Evolutionary conservation across 2,888 invertebrate species (phyloP).

Genomic region (Thera obeliscata): DNA sequence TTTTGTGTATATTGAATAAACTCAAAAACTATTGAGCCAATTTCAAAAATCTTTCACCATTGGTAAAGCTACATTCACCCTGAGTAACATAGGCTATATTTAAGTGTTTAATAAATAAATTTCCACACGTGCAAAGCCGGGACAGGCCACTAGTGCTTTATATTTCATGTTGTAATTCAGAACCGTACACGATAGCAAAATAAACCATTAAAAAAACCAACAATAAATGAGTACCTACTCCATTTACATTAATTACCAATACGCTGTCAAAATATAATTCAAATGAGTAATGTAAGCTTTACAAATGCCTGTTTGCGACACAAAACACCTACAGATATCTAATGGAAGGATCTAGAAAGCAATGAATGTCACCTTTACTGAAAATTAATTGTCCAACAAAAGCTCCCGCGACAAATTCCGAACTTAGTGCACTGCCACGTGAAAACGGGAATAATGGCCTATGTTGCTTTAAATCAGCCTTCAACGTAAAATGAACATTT

Average conservation of each 20-base stretch:
- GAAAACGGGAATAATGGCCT: constrained; percentile 40
- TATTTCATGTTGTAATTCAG: background rate
- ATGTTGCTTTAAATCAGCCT: constrained; percentile 16
- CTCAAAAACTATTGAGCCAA: no score
- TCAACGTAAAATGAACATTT: constrained; percentile 19
- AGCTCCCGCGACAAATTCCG: constrained; percentile 41
- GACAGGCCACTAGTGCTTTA: background rate
- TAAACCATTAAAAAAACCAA: background rate
- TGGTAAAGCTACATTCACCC: no score
- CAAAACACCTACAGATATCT: constrained; percentile 36
- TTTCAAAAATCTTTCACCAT: no score
- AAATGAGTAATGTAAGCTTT: constrained; percentile 11
- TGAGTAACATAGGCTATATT: no score
- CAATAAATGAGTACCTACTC: background rate
- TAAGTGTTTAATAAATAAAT: no score
- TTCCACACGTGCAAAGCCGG: no score
- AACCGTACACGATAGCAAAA: background rate
- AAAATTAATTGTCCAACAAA: constrained; percentile 44
- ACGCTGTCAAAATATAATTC: constrained; percentile 17
- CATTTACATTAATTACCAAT: constrained; percentile 1
- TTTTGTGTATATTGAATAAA: no score
- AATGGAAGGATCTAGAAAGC: constrained; percentile 40
- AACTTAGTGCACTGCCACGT: constrained; percentile 40
- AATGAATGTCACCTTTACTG: constrained; percentile 45
- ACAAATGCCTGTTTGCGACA: constrained; percentile 22